These are phyloP conservation scores for Catharus ustulatus DNA, from an alignment of 2,797 vertebrate genomes.

Conservation along the genomic window DNA sequence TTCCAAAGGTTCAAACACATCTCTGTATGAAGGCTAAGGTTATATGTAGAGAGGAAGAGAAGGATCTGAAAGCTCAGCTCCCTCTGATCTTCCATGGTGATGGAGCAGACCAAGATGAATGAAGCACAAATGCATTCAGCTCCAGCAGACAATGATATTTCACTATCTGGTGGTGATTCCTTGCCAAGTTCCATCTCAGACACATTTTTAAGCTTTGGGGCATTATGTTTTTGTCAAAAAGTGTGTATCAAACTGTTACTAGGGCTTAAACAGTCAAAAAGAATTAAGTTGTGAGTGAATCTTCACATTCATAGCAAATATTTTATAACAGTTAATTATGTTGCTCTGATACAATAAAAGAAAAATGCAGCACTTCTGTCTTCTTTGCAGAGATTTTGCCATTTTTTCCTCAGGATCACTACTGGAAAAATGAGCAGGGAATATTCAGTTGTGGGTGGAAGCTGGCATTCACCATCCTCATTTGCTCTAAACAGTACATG, in stretches of 20 bases:
- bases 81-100: background rate
- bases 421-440: background rate
- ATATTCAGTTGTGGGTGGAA: background rate
- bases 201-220: background rate
- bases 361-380: background rate
- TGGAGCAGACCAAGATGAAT: background rate
- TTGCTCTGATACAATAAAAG: background rate
- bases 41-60: background rate
- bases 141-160: background rate
- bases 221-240: background rate
- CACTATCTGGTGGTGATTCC: background rate
- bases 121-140: background rate
- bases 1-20: background rate
- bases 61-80: background rate
- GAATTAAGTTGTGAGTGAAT: background rate
- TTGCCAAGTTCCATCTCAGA: background rate
- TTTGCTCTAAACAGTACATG: background rate
- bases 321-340: background rate
- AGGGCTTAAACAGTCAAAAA: background rate
- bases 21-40: background rate
- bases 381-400: background rate
- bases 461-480: background rate
- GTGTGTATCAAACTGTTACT: background rate
- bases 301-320: background rate
- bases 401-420: background rate